Evolutionary conservation across 2,113 vertebrate species (phyloP), one percentile per base, ranked within the genome.

Genomic region (Vanacampus margaritifer): DNA sequence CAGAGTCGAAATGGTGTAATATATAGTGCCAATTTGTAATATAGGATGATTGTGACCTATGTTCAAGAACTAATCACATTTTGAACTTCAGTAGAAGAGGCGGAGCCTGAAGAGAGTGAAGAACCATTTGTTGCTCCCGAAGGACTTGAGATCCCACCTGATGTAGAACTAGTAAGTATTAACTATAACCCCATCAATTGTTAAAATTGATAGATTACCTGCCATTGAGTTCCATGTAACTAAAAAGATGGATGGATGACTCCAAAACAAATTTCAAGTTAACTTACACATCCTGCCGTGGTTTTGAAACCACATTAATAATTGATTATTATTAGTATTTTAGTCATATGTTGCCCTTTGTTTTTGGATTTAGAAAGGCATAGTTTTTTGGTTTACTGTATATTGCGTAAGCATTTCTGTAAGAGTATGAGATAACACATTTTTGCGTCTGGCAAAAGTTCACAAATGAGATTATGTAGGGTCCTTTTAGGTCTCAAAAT

Each of bases 41-140:
- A 28, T 9, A 23, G 5, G 16, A 56, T 17, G n/a, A n/a, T n/a
- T n/a, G 26, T 57, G 14, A 3, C 26, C 6, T 16, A 6, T 5
- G 12, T 54, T 54, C 11, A 26, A 14, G 23, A 54, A 54, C 51
- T 14, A 26, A 28, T 57, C 26, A 32, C 2, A 32, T 57, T 28
- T 57, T 57, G 26, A 14, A 57, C 26, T 57, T 57, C 54, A 57
- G 32, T 79, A 78, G 85, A 70, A 74, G 95, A 95, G 69, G 65
- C 89, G 68, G 95, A 97, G 89, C 63, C 79, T 2, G 94, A 94
- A 76, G 95, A 96, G 78, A 94, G 91, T 1, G 97, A 99, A 81
- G 96, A 99, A 62, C 97, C 97, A 0, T 99, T 96, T 65, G 79
- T 98, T 61, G 97, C 97, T 7, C 97, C 97, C 3, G 74, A 91